These are phyloP conservation scores for Triplophysa yarkandensis DNA, from an alignment of 2,797 vertebrate genomes.

Conservation along the genomic window DNA sequence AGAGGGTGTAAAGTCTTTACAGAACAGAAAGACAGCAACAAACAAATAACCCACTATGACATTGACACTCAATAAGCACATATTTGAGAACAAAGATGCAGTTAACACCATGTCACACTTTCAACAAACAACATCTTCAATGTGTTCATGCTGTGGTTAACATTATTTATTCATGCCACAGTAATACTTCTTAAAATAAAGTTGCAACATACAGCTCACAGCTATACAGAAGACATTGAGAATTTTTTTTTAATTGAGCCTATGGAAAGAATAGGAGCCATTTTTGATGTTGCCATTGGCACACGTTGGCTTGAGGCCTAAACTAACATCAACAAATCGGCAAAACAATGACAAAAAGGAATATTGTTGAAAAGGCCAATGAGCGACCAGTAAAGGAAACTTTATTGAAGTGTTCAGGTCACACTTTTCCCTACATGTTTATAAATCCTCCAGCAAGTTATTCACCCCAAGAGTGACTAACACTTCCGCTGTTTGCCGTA, in stretches of 20 bases:
- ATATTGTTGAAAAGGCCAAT: neutral
- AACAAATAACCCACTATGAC: neutral
- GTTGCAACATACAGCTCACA: neutral
- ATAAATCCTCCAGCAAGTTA: constrained; percentile 15
- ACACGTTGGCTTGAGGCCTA: neutral
- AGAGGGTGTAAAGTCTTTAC: neutral
- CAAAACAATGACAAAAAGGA: neutral
- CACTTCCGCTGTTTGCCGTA: neutral
- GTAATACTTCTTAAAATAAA: neutral
- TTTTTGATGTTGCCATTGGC: neutral
- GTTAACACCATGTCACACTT: neutral
- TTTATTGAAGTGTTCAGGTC: neutral
- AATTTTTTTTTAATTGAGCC: neutral
- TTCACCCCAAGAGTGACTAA: constrained; percentile 22
- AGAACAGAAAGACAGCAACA: neutral
- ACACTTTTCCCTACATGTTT: constrained; percentile 13
- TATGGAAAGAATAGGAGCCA: neutral
- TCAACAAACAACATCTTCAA: neutral
- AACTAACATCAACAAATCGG: neutral
- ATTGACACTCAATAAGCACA: neutral
- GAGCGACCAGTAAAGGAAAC: neutral
- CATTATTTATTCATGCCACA: constrained; percentile 1
- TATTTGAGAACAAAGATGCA: neutral
- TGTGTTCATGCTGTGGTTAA: neutral
- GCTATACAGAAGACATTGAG: neutral